These are phyloP conservation scores for Homalodisca vitripennis DNA, from an alignment of 1,140 invertebrate genomes.

Conservation along the genomic window DNA sequence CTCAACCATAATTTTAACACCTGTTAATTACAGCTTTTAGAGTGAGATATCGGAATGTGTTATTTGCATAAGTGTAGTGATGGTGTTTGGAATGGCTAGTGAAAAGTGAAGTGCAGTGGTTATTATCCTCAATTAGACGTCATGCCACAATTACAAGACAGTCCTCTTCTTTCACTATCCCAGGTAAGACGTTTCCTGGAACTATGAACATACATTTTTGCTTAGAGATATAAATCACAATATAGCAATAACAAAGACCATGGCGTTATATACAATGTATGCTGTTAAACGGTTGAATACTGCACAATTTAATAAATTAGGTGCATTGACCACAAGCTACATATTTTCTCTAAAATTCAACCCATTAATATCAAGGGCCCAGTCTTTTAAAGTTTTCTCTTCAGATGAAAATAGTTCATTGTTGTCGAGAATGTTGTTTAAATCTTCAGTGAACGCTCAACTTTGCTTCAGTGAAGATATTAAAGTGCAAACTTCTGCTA, in stretches of 20 bases:
- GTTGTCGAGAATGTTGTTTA: neutral
- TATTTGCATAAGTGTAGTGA: no score
- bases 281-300: neutral
- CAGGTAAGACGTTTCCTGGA: conserved; percentile 21
- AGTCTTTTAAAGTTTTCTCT: no score
- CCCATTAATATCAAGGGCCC: no score
- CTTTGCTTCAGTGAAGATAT: neutral
- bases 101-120: neutral
- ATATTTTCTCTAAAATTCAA: no score
- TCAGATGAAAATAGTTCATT: neutral
- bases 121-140: neutral
- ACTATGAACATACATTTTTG: conserved; percentile 1
- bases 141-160: conserved; percentile 15
- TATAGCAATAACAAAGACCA: neutral
- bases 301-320: no score
- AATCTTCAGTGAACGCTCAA: neutral
- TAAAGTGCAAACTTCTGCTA: neutral
- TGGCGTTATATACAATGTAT: neutral
- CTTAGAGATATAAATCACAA: no score
- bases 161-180: conserved; percentile 1
- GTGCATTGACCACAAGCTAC: no score
- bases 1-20: no score
- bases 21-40: no score
- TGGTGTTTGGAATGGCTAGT: neutral
- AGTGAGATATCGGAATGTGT: no score